Evolutionary conservation across 2,113 vertebrate species (phyloP).

Genomic region (Rissa tridactyla): DNA sequence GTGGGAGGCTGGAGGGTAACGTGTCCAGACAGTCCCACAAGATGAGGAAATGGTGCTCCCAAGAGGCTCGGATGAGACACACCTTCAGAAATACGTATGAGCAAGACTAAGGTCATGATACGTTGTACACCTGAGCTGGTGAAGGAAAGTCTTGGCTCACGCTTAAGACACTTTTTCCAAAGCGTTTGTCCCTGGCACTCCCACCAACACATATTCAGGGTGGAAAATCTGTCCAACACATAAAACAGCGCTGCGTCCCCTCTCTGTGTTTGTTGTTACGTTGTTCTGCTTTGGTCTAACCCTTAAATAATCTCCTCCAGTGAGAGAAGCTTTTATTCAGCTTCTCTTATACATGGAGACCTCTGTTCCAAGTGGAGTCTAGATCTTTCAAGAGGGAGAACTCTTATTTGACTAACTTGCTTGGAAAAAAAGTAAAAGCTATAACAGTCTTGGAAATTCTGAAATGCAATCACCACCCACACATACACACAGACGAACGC

Average conservation of each 20-base stretch:
- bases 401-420: background rate
- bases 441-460: background rate
- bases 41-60: conserved; percentile 50
- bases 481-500: background rate
- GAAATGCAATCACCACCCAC: conserved; percentile 1
- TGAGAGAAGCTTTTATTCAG: background rate
- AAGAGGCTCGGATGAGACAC: background rate
- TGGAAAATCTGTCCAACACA: background rate
- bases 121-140: background rate
- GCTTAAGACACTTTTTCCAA: background rate
- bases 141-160: background rate
- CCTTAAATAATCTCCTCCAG: background rate
- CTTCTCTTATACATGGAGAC: background rate
- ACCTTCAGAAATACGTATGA: background rate
- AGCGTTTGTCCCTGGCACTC: background rate
- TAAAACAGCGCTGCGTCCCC: background rate
- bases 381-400: background rate
- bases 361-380: background rate
- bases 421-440: background rate
- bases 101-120: background rate
- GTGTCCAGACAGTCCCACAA: background rate
- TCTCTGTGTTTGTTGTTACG: background rate
- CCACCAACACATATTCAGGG: background rate
- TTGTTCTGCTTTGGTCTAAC: background rate
- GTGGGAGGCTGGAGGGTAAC: background rate